phyloP scores from a whole-genome alignment of 2,797 vertebrate species.

The Cryptoblepharus egeriae region DNA sequence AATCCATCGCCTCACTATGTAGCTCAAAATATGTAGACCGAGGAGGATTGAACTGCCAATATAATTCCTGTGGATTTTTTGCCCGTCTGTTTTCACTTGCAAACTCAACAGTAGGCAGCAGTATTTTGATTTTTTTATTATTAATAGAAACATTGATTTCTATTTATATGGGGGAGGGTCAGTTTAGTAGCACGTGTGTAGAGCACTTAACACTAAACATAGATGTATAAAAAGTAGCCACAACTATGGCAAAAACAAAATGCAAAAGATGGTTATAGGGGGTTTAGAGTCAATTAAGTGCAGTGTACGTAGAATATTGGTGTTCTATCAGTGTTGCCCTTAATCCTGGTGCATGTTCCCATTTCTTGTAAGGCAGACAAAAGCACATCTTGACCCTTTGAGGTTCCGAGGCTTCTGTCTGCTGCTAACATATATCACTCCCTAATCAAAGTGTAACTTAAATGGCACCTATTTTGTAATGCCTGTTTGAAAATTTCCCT shows the following conservation, averaged over 20 bases:
- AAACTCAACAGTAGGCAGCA: not conserved
- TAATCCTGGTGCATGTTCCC: not conserved
- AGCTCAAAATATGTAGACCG: constrained; percentile 75
- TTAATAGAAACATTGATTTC: constrained; percentile 56
- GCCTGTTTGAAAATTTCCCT: not conserved
- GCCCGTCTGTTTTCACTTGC: not conserved
- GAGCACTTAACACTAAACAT: not conserved
- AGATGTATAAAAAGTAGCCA: too few relatives aligned
- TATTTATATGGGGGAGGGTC: constrained; percentile 43
- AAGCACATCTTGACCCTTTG: not conserved
- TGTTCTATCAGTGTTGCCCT: too few relatives aligned
- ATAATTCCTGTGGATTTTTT: constrained; percentile 45
- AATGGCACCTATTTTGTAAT: not conserved
- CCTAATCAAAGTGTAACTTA: not conserved
- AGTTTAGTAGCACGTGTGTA: constrained; percentile 19
- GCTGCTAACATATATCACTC: not conserved
- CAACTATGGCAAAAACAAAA: not conserved
- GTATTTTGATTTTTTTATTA: constrained; percentile 52
- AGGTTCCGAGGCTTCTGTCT: not conserved
- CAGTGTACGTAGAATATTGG: not conserved
- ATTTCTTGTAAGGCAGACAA: not conserved
- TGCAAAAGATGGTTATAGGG: too few relatives aligned
- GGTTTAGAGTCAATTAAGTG: not conserved
- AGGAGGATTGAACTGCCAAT: constrained; percentile 23
- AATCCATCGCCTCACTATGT: constrained; percentile 72